Percentiles rank a stretch among this genome's conserved stretches.
Evolutionary conservation across 2,113 vertebrate genomes (phyloP).

Genomic region (human (Homo sapiens)): DNA sequence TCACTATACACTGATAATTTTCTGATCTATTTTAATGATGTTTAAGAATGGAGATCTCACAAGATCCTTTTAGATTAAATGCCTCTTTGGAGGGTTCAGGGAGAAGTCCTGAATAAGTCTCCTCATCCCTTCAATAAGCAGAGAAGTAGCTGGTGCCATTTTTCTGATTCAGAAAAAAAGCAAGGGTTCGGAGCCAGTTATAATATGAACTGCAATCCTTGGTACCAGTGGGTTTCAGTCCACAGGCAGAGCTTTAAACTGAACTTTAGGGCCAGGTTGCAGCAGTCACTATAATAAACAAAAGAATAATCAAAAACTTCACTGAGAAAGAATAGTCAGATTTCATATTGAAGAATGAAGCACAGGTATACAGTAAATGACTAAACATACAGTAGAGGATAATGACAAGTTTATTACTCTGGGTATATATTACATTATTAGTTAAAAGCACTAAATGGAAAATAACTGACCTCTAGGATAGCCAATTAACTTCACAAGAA

Average conservation of each 20-base stretch:
- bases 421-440: neutral
- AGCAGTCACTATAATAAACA: neutral
- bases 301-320: neutral
- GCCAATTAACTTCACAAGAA: neutral
- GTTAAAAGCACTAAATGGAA: slow-evolving; percentile 9
- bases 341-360: neutral
- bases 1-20: neutral
- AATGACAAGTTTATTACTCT: neutral
- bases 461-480: slow-evolving; percentile 26
- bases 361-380: neutral
- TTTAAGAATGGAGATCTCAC: slow-evolving; percentile 15
- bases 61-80: slow-evolving; percentile 54
- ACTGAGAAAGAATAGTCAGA: neutral
- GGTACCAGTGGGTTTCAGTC: neutral
- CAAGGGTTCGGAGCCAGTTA: neutral
- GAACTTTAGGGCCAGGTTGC: neutral
- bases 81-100: neutral
- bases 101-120: slow-evolving; percentile 6
- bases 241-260: slow-evolving; percentile 4
- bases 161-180: slow-evolving; percentile 25
- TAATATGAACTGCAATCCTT: neutral
- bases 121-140: neutral
- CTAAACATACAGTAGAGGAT: neutral
- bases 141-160: neutral
- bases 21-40: slow-evolving; percentile 19